Conservation (phyloP, 2,888 invertebrate species). For the Phorcus lineatus region DNA sequence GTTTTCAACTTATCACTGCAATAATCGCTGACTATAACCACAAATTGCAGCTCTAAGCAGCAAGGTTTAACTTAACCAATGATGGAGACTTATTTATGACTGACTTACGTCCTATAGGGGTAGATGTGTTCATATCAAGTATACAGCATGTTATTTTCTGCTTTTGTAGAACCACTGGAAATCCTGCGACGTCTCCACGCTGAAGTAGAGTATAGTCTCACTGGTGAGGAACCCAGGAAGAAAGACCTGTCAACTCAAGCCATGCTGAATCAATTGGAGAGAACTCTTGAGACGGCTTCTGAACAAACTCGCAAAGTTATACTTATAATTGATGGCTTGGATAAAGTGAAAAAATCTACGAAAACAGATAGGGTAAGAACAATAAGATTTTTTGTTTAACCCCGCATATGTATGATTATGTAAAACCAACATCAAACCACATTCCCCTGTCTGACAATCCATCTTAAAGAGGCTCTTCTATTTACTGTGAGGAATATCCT, state of each 20-base stretch:
- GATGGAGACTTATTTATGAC: too few species aligned
- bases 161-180: slow-evolving; percentile 12
- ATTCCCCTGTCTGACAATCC: too few species aligned
- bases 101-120: too few species aligned
- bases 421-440: too few species aligned
- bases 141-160: background rate
- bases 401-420: too few species aligned
- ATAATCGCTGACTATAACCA: too few species aligned
- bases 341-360: slow-evolving; percentile 46
- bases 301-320: slow-evolving; percentile 44
- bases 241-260: slow-evolving; percentile 14
- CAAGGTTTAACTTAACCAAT: too few species aligned
- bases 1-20: too few species aligned
- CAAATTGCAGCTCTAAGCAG: too few species aligned
- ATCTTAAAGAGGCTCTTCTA: too few species aligned
- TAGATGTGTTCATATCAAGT: background rate
- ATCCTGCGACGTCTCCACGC: background rate
- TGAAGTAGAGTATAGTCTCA: background rate
- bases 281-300: slow-evolving; percentile 33
- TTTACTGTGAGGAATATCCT: too few species aligned
- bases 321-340: slow-evolving; percentile 56
- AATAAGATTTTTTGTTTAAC: too few species aligned
- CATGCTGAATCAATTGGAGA: slow-evolving; percentile 37
- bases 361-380: slow-evolving; percentile 55
- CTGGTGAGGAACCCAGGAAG: background rate